Conservation (phyloP, 2,888 invertebrate genomes). For the Acanthopleura granulata region DNA sequence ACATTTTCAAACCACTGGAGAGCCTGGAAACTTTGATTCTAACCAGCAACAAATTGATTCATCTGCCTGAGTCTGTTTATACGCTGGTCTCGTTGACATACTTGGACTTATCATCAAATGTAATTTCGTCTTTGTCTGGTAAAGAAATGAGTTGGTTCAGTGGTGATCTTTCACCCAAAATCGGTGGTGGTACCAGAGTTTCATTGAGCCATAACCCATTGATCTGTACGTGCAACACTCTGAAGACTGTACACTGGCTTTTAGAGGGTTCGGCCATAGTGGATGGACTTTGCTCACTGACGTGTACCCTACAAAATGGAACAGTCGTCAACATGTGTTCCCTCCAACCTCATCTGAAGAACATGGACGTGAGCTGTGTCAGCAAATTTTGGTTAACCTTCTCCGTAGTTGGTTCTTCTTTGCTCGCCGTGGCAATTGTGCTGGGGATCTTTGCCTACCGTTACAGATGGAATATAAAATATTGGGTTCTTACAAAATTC, state of each 20-base stretch:
- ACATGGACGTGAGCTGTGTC: constrained; percentile 6
- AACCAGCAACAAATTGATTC: not conserved
- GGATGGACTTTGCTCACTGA: not conserved
- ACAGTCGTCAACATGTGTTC: not conserved
- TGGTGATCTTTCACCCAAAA: not conserved
- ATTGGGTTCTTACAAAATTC: not conserved
- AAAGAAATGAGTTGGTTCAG: not conserved
- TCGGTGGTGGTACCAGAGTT: not conserved
- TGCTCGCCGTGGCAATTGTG: not conserved
- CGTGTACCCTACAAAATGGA: not conserved
- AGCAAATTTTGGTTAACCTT: constrained; percentile 6
- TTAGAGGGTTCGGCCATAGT: not conserved
- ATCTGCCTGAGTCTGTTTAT: not conserved
- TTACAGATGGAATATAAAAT: not conserved
- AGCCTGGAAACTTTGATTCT: not conserved
- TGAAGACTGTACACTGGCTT: not conserved
- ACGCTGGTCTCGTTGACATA: not conserved
- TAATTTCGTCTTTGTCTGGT: not conserved
- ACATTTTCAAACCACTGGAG: not conserved
- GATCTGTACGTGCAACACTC: not conserved
- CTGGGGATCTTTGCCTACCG: not conserved
- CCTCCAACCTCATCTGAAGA: not conserved
- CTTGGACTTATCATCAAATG: not conserved
- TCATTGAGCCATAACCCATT: not conserved
- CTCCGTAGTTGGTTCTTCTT: not conserved